phyloP scores from a whole-genome alignment of 2,888 invertebrate species.

The Coelogynopora nodosa region DNA sequence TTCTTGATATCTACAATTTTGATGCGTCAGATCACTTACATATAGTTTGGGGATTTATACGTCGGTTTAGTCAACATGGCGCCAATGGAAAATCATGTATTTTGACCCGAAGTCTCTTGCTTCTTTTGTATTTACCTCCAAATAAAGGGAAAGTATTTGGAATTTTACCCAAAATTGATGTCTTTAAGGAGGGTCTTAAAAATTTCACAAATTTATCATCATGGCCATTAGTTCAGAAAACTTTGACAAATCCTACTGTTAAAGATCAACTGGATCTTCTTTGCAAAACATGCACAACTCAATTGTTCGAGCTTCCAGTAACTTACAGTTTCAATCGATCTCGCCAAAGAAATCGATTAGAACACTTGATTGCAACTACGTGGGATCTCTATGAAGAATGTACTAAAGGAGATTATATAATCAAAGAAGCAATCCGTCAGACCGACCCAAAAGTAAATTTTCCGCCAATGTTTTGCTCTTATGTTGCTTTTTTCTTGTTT shows the following conservation, averaged over 20 bases:
- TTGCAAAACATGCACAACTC: neutral
- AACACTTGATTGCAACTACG: slow-evolving; percentile 5
- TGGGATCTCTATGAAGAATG: slow-evolving; percentile 44
- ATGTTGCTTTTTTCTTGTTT: slow-evolving; percentile 64
- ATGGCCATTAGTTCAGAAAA: slow-evolving; percentile 11
- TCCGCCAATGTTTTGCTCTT: slow-evolving; percentile 39
- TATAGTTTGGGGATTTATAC: slow-evolving; percentile 24
- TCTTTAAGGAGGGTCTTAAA: slow-evolving; percentile 2
- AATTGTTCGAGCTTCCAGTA: slow-evolving; percentile 30
- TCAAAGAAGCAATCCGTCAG: neutral
- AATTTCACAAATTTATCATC: neutral
- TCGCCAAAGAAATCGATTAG: slow-evolving; percentile 40
- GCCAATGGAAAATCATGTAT: neutral
- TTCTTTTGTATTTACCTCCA: slow-evolving; percentile 8
- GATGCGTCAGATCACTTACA: neutral
- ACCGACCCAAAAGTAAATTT: neutral
- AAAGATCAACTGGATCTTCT: slow-evolving; percentile 18
- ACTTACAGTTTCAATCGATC: slow-evolving; percentile 39
- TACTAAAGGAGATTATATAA: neutral
- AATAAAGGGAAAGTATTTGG: neutral
- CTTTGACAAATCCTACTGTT: neutral
- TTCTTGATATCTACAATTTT: neutral
- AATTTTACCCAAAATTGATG: neutral
- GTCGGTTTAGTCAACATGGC: slow-evolving; percentile 32
- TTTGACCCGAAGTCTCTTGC: slow-evolving; percentile 12